Conservation (phyloP, 2,888 invertebrate genomes). For the Eucera pruinosa region DNA sequence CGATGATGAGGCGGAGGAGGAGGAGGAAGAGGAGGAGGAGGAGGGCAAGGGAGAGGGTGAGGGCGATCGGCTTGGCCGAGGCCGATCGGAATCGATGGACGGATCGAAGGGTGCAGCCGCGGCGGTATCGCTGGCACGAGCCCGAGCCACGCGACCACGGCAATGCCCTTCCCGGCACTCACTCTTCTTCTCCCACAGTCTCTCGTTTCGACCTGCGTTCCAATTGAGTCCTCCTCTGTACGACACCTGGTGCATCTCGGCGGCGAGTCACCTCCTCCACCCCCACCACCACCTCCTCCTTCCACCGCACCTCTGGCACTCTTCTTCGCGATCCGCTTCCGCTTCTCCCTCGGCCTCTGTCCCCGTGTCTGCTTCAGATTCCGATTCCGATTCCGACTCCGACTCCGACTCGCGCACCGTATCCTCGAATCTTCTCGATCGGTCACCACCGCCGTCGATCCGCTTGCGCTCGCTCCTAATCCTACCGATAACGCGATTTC, state of each 20-base stretch:
- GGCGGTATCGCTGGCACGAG: too few species aligned
- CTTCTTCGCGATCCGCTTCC: constrained; percentile 13
- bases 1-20: too few species aligned
- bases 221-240: constrained; percentile 70
- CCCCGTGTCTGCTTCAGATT: too few species aligned
- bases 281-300: constrained; percentile 65
- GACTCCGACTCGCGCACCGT: constrained; percentile 14
- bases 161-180: constrained; percentile 30
- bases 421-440: constrained; percentile 25
- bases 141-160: constrained; percentile 10
- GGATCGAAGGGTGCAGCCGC: constrained; percentile 11
- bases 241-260: constrained; percentile 79
- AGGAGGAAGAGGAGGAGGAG: too few species aligned
- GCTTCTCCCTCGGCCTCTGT: constrained; percentile 12
- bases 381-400: too few species aligned
- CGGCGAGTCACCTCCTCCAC: constrained; percentile 81
- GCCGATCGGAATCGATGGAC: constrained; percentile 35
- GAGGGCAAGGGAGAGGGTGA: too few species aligned
- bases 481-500: constrained; percentile 7
- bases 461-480: constrained; percentile 23
- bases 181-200: constrained; percentile 30
- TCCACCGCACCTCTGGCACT: constrained; percentile 13
- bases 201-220: constrained; percentile 63
- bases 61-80: constrained; percentile 22
- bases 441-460: constrained; percentile 13